phyloP scores from a whole-genome alignment of 2,888 invertebrate genomes.

The Cordilura impudica region DNA sequence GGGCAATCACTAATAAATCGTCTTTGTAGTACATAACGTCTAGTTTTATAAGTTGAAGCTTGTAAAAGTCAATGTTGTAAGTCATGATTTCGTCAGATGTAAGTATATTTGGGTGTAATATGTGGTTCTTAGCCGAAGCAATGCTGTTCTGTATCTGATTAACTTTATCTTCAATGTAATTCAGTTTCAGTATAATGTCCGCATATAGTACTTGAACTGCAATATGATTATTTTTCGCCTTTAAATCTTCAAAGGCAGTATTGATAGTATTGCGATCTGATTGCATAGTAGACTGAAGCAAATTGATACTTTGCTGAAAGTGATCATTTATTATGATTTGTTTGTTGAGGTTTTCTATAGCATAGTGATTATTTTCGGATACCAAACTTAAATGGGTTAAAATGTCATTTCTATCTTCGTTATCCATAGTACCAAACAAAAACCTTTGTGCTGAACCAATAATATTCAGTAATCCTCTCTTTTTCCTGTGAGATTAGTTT shows the following conservation, averaged over 20 bases:
- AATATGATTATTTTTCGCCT: too few relatives aligned
- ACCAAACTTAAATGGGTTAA: not conserved
- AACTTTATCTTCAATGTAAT: not conserved
- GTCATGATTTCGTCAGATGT: conserved; percentile 25
- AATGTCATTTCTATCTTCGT: conserved; percentile 3
- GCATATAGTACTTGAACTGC: too few relatives aligned
- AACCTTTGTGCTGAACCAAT: not conserved
- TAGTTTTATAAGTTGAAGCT: conserved; percentile 3
- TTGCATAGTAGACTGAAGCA: conserved; percentile 1
- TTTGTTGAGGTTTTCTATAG: too few relatives aligned
- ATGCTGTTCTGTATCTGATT: conserved; percentile 15
- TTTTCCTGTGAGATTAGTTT: too few relatives aligned
- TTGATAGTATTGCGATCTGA: conserved; percentile 4
- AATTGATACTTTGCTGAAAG: not conserved
- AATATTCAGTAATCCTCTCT: too few relatives aligned
- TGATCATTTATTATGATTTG: too few relatives aligned
- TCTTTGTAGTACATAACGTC: conserved; percentile 11
- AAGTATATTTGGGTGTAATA: not conserved
- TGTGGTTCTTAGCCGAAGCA: conserved; percentile 15
- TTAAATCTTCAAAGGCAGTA: too few relatives aligned
- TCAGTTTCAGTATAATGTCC: not conserved
- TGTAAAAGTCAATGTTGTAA: conserved; percentile 24
- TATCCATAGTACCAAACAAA: too few relatives aligned
- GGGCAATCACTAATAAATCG: too few relatives aligned
- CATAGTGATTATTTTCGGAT: too few relatives aligned